phyloP scores from a whole-genome alignment of 2,888 invertebrate genomes.

The Trichogramma dendrolimi region DNA sequence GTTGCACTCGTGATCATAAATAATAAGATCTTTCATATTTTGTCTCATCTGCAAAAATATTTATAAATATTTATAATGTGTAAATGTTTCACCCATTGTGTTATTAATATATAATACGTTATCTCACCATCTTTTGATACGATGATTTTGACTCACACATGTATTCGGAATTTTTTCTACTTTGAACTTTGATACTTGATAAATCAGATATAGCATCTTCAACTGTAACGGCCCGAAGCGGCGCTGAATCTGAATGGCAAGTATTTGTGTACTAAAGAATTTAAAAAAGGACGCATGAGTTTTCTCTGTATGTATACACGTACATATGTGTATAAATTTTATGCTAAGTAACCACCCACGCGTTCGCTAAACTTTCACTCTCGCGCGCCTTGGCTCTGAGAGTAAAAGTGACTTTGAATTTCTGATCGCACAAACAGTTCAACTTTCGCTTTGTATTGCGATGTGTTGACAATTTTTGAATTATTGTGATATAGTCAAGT shows the following conservation, averaged over 20 bases:
- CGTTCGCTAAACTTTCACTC: no score
- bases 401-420: neutral
- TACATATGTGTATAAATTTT: no score
- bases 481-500: no score
- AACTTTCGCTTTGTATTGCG: neutral
- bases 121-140: constrained; percentile 62
- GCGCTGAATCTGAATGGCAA: constrained; percentile 59
- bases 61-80: neutral
- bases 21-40: constrained; percentile 1
- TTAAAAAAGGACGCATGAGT: constrained; percentile 6
- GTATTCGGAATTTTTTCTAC: constrained; percentile 41
- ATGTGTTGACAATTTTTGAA: no score
- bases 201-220: constrained; percentile 80
- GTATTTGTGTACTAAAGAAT: no score
- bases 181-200: constrained; percentile 68
- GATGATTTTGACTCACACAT: constrained; percentile 67
- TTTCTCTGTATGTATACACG: no score
- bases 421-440: neutral
- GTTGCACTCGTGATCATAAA: constrained; percentile 73
- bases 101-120: neutral
- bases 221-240: constrained; percentile 72
- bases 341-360: no score
- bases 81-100: neutral
- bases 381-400: no score
- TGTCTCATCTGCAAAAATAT: constrained; percentile 12